Evolutionary conservation across 2,113 vertebrate species (phyloP).

Genomic region (Scartelaos histophorus): DNA sequence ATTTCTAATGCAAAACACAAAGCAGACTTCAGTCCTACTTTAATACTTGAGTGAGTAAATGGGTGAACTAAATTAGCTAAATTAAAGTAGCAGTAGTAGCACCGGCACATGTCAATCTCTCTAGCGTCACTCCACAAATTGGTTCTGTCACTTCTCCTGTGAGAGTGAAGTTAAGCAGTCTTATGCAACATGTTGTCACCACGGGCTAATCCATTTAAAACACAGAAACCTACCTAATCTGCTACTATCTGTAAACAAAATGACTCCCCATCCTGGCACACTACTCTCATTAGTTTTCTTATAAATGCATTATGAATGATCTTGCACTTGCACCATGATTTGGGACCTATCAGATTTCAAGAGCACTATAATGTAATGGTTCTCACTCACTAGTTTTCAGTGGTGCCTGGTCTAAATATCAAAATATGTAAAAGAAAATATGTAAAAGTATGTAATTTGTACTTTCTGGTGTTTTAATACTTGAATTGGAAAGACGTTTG

Average conservation of each 20-base stretch:
- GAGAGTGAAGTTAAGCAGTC: conserved; percentile 22
- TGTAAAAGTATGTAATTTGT: neutral
- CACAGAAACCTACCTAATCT: conserved; percentile 28
- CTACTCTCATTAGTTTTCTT: neutral
- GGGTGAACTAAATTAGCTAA: neutral
- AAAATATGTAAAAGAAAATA: neutral
- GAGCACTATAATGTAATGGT: neutral
- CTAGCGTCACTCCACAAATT: neutral
- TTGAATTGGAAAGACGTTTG: neutral
- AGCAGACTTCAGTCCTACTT: neutral
- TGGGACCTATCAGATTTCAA: neutral
- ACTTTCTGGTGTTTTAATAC: neutral
- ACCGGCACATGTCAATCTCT: neutral
- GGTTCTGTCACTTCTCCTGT: neutral
- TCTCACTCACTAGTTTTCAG: neutral
- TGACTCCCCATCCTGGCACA: conserved; percentile 6
- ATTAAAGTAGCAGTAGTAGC: neutral
- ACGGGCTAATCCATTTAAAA: conserved; percentile 39
- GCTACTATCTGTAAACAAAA: conserved; percentile 5
- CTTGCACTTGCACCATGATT: neutral
- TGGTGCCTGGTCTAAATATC: neutral
- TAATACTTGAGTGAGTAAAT: neutral
- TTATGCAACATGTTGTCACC: conserved; percentile 32
- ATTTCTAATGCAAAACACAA: neutral
- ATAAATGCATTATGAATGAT: neutral